Conservation (phyloP, 2,113 vertebrate genomes). For the Xenopus tropicalis region DNA sequence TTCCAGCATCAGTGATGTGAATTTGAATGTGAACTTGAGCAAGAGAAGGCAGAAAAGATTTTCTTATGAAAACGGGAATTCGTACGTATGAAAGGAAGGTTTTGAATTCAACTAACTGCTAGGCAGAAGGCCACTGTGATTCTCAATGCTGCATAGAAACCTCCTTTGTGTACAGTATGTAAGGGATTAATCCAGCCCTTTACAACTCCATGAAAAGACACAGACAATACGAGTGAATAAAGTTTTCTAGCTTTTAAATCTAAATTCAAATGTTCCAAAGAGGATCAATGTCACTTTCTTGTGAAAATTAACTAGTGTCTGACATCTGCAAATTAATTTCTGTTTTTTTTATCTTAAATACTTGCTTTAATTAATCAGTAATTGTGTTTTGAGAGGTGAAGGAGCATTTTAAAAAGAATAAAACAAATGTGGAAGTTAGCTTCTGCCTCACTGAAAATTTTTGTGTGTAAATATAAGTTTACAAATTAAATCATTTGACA, state of each 20-base stretch:
- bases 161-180: conserved; percentile 6
- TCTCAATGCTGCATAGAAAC: conserved; percentile 3
- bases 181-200: conserved; percentile 6
- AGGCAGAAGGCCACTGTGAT: conserved; percentile 3
- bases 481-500: no score
- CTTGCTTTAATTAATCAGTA: no score
- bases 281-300: neutral
- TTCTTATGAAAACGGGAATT: neutral
- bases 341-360: no score
- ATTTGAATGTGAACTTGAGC: conserved; percentile 6
- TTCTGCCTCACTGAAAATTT: no score
- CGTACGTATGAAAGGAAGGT: neutral
- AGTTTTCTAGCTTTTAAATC: neutral
- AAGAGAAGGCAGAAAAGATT: neutral
- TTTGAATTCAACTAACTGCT: conserved; percentile 9
- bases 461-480: no score
- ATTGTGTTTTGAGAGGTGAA: no score
- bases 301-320: neutral
- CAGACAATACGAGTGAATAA: neutral
- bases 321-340: neutral
- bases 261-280: neutral
- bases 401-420: no score
- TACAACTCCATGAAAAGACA: neutral
- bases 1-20: conserved; percentile 14
- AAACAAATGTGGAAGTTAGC: no score